Base-by-base conservation (phyloP, 53 echinoderm and acorn worm species). In the Luidia sarsii region DNA sequence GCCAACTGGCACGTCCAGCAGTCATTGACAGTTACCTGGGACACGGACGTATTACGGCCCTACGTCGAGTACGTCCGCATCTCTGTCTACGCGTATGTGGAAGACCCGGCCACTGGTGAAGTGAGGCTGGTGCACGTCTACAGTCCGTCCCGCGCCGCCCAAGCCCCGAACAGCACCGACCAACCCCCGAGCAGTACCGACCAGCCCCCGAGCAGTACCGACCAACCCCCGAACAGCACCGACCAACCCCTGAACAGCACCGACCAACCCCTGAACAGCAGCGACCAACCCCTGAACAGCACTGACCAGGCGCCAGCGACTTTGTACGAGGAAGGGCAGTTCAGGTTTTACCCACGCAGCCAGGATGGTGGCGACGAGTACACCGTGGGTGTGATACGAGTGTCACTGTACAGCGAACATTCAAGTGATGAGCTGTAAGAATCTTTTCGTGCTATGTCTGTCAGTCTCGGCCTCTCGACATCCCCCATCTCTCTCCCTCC, bases 21-120 rank as follows among this genome's bases (percentile, higher is more conserved):
- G 3, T 1, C 20, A 7, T 14, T 53, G 52, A 54, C 33, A 24
- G 24, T 86, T 37, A 79, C 57, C 0, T 86, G 86, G 86, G 68
- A 79, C 68, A 59, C 86, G 4, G 79, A 86, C 1, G 32, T 38
- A 13, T 38, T 86, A 8, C 23, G 25, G 14, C 37, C 48, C 65
- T 28, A 29, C 50, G 86, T 79, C 14, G 25, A 68, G 24, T 3
- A 36, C 15, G 79, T 86, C 24, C 60, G 63, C 29, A 60, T 86
- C 57, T 60, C 60, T 8, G 59, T 86, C 15, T 79, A 86, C 33
- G 86, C 67, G 1, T 86, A 86, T 57, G 57, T 1, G 8, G 79
- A 79, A 57, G n/a, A 39, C 15, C 1, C 35, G 45, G 28, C 23
- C 45, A 25, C 25, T 0, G 67, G 41, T 33, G 63, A 63, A 6